A percentile compares a stretch with the other conserved stretches of the same genome.
These are phyloP conservation scores for Astyanax mexicanus DNA, from an alignment of 2,797 vertebrate genomes.

Conservation along the genomic window DNA sequence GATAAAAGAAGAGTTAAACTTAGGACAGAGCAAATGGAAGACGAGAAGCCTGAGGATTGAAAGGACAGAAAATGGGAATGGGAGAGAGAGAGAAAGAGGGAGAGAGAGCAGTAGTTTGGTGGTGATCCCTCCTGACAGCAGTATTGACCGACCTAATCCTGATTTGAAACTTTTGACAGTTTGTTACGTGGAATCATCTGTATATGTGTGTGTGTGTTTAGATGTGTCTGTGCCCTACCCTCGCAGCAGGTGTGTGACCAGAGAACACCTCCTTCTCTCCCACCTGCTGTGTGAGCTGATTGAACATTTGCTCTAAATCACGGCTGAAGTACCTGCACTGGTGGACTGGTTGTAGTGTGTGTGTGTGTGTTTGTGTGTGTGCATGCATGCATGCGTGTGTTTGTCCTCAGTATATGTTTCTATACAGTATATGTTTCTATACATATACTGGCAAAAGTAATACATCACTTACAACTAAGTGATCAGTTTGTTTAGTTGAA, in stretches of 20 bases:
- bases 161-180: not conserved
- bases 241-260: not conserved
- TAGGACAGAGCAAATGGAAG: too few relatives aligned
- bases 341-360: slow-evolving; percentile 10
- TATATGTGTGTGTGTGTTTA: slow-evolving; percentile 1
- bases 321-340: not conserved
- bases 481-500: too few relatives aligned
- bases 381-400: not conserved
- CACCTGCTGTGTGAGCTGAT: slow-evolving; percentile 11
- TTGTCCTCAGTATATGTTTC: too few relatives aligned
- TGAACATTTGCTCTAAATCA: slow-evolving; percentile 3
- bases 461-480: too few relatives aligned
- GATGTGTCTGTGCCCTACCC: not conserved
- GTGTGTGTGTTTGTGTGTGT: slow-evolving; percentile 9
- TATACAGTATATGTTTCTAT: too few relatives aligned
- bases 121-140: not conserved
- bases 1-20: too few relatives aligned
- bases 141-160: not conserved
- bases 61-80: too few relatives aligned
- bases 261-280: not conserved
- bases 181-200: not conserved
- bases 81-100: not conserved
- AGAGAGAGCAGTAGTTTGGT: not conserved
- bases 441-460: too few relatives aligned
- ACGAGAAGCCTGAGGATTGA: too few relatives aligned